Conservation (phyloP, 2,888 invertebrate species). For the Ophion ellenae region DNA sequence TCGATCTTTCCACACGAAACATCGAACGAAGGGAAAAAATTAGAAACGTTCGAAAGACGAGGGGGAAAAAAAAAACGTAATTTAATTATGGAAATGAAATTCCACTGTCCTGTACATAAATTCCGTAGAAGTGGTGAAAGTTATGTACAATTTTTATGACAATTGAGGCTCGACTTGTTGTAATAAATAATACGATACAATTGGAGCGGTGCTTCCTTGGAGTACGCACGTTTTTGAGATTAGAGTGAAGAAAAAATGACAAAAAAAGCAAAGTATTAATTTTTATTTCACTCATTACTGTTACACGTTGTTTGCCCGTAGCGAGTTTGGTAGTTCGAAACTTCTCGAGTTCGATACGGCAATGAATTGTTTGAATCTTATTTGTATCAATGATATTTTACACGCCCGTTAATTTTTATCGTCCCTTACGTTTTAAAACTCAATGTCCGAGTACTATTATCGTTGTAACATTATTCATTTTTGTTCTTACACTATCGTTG, state of each 20-base stretch:
- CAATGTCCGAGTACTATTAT: constrained; percentile 11
- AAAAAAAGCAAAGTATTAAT: neutral
- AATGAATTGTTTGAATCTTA: neutral
- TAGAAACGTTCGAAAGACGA: neutral
- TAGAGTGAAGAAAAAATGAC: neutral
- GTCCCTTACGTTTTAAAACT: neutral
- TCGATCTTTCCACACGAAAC: neutral
- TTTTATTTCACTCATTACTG: constrained; percentile 5
- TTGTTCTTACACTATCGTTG: neutral
- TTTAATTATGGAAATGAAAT: constrained; percentile 7
- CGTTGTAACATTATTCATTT: constrained; percentile 26
- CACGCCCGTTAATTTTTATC: constrained; percentile 37
- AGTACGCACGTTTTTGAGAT: neutral
- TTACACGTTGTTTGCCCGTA: constrained; percentile 9
- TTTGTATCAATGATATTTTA: constrained; percentile 30
- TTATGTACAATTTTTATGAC: constrained; percentile 10
- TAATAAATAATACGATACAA: neutral
- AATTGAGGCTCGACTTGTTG: constrained; percentile 5
- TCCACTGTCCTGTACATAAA: constrained; percentile 38
- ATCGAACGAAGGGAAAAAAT: neutral
- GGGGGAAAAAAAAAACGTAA: neutral
- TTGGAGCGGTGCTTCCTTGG: neutral
- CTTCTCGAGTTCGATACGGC: constrained; percentile 18
- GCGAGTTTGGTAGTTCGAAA: neutral
- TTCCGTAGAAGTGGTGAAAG: constrained; percentile 10